A percentile compares a stretch with the other conserved stretches of the same genome.
Evolutionary conservation across 2,888 invertebrate species (phyloP).

Genomic region (Hymenopus coronatus): DNA sequence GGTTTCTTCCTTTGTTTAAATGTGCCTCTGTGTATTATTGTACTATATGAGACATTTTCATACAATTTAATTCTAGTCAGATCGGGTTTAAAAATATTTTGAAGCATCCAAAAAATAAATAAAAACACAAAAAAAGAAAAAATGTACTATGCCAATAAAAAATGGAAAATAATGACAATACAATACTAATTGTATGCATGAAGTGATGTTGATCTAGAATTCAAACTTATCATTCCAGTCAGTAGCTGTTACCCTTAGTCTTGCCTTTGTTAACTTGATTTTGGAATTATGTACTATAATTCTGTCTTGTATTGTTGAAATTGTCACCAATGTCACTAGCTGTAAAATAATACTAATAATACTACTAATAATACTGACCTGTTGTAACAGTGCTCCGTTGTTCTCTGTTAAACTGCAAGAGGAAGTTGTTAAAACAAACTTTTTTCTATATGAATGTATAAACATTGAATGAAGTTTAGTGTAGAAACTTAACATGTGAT

Average conservation of each 20-base stretch:
- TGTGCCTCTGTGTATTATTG: conserved; percentile 8
- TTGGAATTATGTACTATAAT: conserved; percentile 16
- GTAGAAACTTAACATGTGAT: conserved; percentile 33
- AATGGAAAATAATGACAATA: conserved; percentile 29
- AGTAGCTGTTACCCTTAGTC: conserved; percentile 20
- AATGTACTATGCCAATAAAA: conserved; percentile 11
- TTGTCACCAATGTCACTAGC: conserved; percentile 26
- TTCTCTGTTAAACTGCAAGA: conserved; percentile 30
- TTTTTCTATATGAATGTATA: conserved; percentile 37
- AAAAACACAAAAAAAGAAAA: neutral
- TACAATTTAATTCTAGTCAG: conserved; percentile 4
- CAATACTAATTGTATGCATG: conserved; percentile 31
- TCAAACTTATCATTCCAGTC: conserved; percentile 18
- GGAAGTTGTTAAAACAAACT: conserved; percentile 33
- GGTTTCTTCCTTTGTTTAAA: neutral
- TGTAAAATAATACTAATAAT: conserved; percentile 21
- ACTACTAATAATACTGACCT: conserved; percentile 26
- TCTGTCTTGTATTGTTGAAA: conserved; percentile 25
- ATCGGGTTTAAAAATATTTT: conserved; percentile 10
- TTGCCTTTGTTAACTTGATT: neutral
- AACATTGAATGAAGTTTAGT: conserved; percentile 33
- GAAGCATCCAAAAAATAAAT: neutral
- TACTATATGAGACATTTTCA: neutral
- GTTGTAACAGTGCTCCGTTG: conserved; percentile 33
- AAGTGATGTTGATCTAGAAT: conserved; percentile 26